A percentile compares a stretch with the other conserved stretches of the same genome.
Evolutionary conservation across 2,113 vertebrate species (phyloP).

Genomic region (Malurus cyaneus): DNA sequence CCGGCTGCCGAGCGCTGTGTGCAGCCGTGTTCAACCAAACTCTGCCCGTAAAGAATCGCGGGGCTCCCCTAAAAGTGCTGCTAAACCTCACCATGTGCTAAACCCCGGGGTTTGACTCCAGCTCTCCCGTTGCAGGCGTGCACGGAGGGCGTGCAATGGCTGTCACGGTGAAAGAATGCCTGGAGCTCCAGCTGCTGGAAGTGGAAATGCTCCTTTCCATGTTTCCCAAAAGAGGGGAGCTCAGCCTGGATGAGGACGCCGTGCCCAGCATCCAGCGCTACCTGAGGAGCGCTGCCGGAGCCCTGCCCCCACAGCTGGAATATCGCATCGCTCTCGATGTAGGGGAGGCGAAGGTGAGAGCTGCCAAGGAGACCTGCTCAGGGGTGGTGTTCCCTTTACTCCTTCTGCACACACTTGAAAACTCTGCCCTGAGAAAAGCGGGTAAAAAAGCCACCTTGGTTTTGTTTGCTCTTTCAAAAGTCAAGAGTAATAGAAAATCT

Average conservation of each 20-base stretch:
- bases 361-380: not conserved
- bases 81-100: fast-evolving
- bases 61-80: not conserved
- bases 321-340: constrained; percentile 62
- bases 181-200: constrained; percentile 78
- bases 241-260: constrained; percentile 62
- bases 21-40: fast-evolving
- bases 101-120: not conserved
- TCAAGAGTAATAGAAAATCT: not conserved
- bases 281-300: constrained; percentile 34
- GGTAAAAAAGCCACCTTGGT: fast-evolving
- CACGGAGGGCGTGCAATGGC: constrained; percentile 34
- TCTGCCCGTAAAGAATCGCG: fast-evolving
- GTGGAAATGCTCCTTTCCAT: constrained; percentile 79
- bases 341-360: constrained; percentile 69
- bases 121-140: not conserved
- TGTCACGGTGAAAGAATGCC: constrained; percentile 39
- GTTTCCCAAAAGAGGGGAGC: constrained; percentile 77
- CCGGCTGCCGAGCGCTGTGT: not conserved
- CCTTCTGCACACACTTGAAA: not conserved
- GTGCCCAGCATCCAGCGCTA: constrained; percentile 61
- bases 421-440: not conserved
- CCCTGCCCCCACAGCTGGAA: constrained; percentile 64
- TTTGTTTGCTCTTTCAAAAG: not conserved
- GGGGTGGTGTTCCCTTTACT: not conserved